Base-by-base conservation (phyloP, 2,888 invertebrate genomes). In the Tachina grossa region DNA sequence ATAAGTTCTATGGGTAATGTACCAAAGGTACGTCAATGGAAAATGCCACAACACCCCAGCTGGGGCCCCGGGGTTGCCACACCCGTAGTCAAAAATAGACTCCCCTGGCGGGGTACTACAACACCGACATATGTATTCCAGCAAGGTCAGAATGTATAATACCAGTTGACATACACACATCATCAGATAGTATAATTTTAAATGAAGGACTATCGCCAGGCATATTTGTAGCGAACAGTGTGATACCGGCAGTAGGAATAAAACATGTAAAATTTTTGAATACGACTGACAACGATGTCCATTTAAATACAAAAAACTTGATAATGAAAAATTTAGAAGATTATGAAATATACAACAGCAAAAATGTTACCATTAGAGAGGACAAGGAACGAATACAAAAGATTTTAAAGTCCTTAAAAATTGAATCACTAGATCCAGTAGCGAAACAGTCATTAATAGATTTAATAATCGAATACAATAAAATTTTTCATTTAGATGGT, bases 241-340 rank as follows among this genome's bases (percentile, higher is more conserved):
- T 49, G 5, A 13, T 49, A 49, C 49, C n/a, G 14, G 49, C 49
- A 14, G 49, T 49, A 49, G 14, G 49, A 49, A 49, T 14, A 14
- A 49, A 49, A 49, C n/a, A 49, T 14, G 49, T 49, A 49, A n/a
- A 49, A 49, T 49, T 49, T 49, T 49, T 49, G n/a, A 49, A 49
- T 6, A 13, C n/a, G 49, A 47, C 49, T 49, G 13, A 49, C 13
- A 49, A 49, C 49, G n/a, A 49, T 49, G 49, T 49, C 14, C 14
- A 49, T 14, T 8, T 49, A 49, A 6, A 49, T 6, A 49, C 31
- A 31, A 31, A 31, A 31, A 31, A 31, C 4, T 31, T 31, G 4
- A 31, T 31, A 31, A 31, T 31, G 14, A 14, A 14, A 47, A 49
- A 14, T 49, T 14, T 49, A 14, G 49, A 49, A 6, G n/a, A 49